Evolutionary conservation across 2,888 invertebrate species (phyloP).

Genomic region (Spilosoma lubricipeda): DNA sequence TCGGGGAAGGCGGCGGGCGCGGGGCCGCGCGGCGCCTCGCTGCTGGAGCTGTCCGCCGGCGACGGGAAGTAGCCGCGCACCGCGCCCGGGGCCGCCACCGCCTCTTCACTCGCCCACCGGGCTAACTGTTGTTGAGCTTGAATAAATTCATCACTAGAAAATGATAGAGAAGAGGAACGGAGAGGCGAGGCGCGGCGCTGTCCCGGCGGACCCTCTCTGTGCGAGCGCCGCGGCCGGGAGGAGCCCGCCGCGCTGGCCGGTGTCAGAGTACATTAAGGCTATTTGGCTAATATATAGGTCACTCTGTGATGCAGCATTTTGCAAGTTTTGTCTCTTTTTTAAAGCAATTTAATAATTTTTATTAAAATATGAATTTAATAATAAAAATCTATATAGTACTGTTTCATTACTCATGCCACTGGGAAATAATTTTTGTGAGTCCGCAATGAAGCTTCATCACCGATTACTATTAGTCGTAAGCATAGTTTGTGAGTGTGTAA

Average conservation of each 20-base stretch:
- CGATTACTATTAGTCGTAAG: slow-evolving; percentile 19
- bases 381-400: background rate
- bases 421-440: background rate
- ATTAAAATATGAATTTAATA: background rate
- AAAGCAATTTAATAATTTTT: background rate
- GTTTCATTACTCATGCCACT: background rate
- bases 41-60: slow-evolving; percentile 81
- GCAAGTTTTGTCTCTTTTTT: background rate
- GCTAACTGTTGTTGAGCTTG: slow-evolving; percentile 98
- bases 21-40: slow-evolving; percentile 72
- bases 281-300: background rate
- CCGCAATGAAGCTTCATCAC: background rate
- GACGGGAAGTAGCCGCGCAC: slow-evolving; percentile 77
- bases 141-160: slow-evolving; percentile 99
- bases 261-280: background rate
- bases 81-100: slow-evolving; percentile 82
- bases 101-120: slow-evolving; percentile 97
- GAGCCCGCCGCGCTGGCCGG: slow-evolving; percentile 20
- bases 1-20: slow-evolving; percentile 87
- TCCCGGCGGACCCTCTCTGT: slow-evolving; percentile 22
- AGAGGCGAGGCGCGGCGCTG: slow-evolving; percentile 80
- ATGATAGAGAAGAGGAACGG: slow-evolving; percentile 93
- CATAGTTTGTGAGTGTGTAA: slow-evolving; percentile 21
- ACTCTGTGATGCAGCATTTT: background rate
- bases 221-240: background rate